A percentile compares a stretch with the other conserved stretches of the same genome.
Conservation (phyloP, 2,888 invertebrate genomes). For the Taenaris catops region DNA sequence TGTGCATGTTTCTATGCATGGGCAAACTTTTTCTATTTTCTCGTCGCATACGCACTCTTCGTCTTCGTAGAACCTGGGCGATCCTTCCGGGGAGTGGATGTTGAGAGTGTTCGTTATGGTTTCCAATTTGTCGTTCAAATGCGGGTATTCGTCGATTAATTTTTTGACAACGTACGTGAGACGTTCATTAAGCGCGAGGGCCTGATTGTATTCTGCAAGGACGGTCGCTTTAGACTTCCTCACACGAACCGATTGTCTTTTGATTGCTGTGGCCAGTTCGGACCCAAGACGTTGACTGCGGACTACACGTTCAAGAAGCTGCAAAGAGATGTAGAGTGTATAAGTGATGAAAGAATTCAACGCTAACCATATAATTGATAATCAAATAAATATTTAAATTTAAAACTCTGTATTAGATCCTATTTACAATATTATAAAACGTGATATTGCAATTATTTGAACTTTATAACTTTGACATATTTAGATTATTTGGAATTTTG, state of each 20-base stretch:
- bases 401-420: too few relatives aligned
- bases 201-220: slow-evolving; percentile 77
- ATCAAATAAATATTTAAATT: too few relatives aligned
- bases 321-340: slow-evolving; percentile 23
- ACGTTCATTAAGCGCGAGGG: slow-evolving; percentile 77
- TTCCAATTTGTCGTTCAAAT: slow-evolving; percentile 55
- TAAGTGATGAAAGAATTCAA: too few relatives aligned
- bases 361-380: too few relatives aligned
- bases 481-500: too few relatives aligned
- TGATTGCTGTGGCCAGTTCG: slow-evolving; percentile 75
- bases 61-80: slow-evolving; percentile 37
- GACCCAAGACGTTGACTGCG: slow-evolving; percentile 85
- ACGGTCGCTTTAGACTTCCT: slow-evolving; percentile 68
- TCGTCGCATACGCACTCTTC: slow-evolving; percentile 27
- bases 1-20: background rate
- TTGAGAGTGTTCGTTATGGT: slow-evolving; percentile 72
- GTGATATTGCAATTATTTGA: too few relatives aligned
- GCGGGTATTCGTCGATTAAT: slow-evolving; percentile 82
- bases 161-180: slow-evolving; percentile 79
- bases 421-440: too few relatives aligned
- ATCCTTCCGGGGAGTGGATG: slow-evolving; percentile 44
- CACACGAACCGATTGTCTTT: slow-evolving; percentile 51
- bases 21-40: background rate
- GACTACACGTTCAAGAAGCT: slow-evolving; percentile 80
- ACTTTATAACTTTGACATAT: too few relatives aligned